Evolutionary conservation across 2,888 invertebrate species (phyloP), one percentile per base, ranked within the genome.

Genomic region (Cepaea hortensis): DNA sequence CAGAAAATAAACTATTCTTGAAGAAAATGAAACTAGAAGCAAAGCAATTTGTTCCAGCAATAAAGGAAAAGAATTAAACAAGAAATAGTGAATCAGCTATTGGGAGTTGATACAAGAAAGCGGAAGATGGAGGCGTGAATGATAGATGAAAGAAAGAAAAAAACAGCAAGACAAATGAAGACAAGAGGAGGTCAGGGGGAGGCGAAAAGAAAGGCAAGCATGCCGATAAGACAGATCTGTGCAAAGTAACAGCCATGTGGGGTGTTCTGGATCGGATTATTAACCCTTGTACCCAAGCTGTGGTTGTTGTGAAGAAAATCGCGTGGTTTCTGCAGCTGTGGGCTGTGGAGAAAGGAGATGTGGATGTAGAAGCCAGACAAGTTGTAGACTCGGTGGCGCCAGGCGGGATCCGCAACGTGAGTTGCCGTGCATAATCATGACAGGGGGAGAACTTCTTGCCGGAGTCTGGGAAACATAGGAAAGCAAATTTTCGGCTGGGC

Each of bases 281-380:
- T 81, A n/a, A 68, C 81, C 55, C 18, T 46, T 81, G 81, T 81
- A 81, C 65, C 81, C 46, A 23, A 15, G 68, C 81, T 68, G 68
- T 65, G 7, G 81, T 68, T 68, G 48, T 68, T 68, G 81, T 81
- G 82, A 82, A 23, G 55, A 73, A 82, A 72, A 61, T 72, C 82
- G 62, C 13, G 23, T 82, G 82, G 35, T 48, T 55, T 20, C 7
- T 23, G 61, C 5, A 7, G 48, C 11, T 72, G 50, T 72, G 11
- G 11, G 72, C 68, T 73, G 70, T 3, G 72, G 20, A 48, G 81
- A 18, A 46, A 23, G 46, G 68, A 65, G 55, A 11, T 35, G 50
- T 61, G 23, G 11, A 77, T 77, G 85, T 48, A 77, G 85, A 85
- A 68, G 50, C 68, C 85, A 85, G 85, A 85, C 85, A 3, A n/a